Conservation (phyloP, 2,888 invertebrate genomes). For the Drosophila conformis region DNA sequence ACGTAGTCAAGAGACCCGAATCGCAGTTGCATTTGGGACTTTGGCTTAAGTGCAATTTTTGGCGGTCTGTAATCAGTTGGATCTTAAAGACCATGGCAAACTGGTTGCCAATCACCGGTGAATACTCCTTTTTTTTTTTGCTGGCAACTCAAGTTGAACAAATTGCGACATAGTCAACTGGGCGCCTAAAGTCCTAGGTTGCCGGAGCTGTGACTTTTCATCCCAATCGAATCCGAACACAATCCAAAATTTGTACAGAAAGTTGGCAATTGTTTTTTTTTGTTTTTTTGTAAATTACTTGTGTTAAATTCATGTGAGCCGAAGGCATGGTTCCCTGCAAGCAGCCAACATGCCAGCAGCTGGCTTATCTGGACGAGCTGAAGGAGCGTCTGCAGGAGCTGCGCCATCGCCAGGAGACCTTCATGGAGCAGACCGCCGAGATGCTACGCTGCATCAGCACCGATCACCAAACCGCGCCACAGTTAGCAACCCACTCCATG, state of each 20-base stretch:
- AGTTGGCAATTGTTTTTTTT: constrained; percentile 37
- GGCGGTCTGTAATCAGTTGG: constrained; percentile 7
- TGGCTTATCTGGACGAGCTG: constrained; percentile 68
- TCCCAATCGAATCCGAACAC: constrained; percentile 10
- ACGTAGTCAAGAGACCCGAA: not conserved
- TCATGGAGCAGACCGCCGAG: constrained; percentile 60
- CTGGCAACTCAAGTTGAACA: not conserved
- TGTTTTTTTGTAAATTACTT: constrained; percentile 1
- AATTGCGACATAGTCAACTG: constrained; percentile 19
- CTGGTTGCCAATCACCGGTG: constrained; percentile 12
- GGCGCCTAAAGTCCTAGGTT: constrained; percentile 2
- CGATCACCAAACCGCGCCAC: not conserved
- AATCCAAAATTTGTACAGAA: constrained; percentile 14
- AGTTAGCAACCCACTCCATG: not conserved
- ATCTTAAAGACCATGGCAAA: constrained; percentile 3
- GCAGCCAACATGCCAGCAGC: constrained; percentile 54
- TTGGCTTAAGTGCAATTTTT: not conserved
- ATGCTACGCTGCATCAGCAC: constrained; percentile 49
- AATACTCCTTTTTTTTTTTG: not conserved
- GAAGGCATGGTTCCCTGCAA: constrained; percentile 45
- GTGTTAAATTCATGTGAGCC: constrained; percentile 43
- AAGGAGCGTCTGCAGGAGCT: constrained; percentile 60
- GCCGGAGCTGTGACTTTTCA: not conserved
- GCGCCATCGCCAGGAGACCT: constrained; percentile 59
- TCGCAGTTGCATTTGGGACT: not conserved